Base-by-base conservation (phyloP, 2,113 vertebrate species). In the Crotalus helleri region DNA sequence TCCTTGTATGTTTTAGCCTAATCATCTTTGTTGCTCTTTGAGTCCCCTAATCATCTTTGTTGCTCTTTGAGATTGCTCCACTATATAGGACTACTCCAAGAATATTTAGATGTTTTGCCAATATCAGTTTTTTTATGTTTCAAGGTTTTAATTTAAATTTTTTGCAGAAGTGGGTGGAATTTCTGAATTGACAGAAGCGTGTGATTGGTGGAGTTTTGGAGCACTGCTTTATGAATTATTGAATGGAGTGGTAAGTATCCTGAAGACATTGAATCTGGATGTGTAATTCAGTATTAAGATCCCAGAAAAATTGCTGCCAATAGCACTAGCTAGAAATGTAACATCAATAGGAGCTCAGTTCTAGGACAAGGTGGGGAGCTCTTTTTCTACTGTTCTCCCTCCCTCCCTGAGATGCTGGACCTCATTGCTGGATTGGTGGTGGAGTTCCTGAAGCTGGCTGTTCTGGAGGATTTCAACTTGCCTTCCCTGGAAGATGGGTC, bases 121-220 rank as follows among this genome's bases (percentile, higher is more conserved):
- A 19, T 44, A 15, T 21, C 2, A 13, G 29, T 26, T 39, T 17
- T 58, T 53, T 19, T 29, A 2, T 2, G 3, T 33, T 15, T 95
- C 19, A 54, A 89, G 95, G 24, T 58, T 90, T 90, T 90, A 58
- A 92, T 0, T 0, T 3, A 11, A 91, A 69, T 95, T 96, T 93
- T 96, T 95, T 92, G 26, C 98, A 99, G 99, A 99, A 96, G 98
- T 99, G 0, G 98, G 98, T 3, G 99, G 99, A 0, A 98, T 99
- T 53, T 74, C 94, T 11, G 98, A 98, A 95, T 97, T 98, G 53
- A 99, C 98, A 0, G 98, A 99, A 95, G 99, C 99, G 17, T 99
- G 99, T 95, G 99, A 99, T 95, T 99, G 98, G 98, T 99, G 99
- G 99, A 99, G 99, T 96, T 98, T 99, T 29, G 99, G 99, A 4